phyloP scores from a whole-genome alignment of 2,113 vertebrate species.

The Sphyrna mokarran region DNA sequence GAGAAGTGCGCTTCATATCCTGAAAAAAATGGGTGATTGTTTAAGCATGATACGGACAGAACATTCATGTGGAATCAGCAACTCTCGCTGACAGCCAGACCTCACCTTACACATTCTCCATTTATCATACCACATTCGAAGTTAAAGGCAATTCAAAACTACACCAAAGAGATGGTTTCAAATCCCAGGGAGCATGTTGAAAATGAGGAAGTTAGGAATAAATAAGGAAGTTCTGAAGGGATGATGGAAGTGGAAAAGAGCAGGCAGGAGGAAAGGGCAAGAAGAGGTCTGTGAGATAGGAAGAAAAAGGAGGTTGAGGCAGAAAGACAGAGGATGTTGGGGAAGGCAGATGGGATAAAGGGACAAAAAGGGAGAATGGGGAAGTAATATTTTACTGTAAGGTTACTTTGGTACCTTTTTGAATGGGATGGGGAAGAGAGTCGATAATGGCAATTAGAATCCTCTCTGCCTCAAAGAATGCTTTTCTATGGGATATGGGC shows the following conservation, averaged over 20 bases:
- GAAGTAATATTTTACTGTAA: not conserved
- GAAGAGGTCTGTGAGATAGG: not conserved
- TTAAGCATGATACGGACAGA: not conserved
- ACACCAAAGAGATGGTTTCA: not conserved
- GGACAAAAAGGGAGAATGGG: not conserved
- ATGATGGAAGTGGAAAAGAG: not conserved
- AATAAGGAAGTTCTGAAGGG: not conserved
- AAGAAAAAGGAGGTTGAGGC: not conserved
- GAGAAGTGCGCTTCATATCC: not conserved
- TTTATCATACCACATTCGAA: not conserved
- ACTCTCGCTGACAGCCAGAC: not conserved
- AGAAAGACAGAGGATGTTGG: not conserved
- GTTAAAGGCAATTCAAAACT: not conserved
- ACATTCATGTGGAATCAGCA: not conserved
- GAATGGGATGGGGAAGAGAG: too few relatives aligned
- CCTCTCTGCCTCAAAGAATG: too few relatives aligned
- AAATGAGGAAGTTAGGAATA: not conserved
- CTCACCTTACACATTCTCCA: not conserved
- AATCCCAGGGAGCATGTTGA: not conserved
- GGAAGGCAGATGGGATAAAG: not conserved
- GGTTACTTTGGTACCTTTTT: too few relatives aligned
- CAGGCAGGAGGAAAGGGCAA: not conserved
- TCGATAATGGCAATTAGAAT: too few relatives aligned
- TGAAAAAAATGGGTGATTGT: not conserved
- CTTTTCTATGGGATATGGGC: too few relatives aligned